phyloP scores from a whole-genome alignment of 2,113 vertebrate species.

The Sorex araneus region DNA sequence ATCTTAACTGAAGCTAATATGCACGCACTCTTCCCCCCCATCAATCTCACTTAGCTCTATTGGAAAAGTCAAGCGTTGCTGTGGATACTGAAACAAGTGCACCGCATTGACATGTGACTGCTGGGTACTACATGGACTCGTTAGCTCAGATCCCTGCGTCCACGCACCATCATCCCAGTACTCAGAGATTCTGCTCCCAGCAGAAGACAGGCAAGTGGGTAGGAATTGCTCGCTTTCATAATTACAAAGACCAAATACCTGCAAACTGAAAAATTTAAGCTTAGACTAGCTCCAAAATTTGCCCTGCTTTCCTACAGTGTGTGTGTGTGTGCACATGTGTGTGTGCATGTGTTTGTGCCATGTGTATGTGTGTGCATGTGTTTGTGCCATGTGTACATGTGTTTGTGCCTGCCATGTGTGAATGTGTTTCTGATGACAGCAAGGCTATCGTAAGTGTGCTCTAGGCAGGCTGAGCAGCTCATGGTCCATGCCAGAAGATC shows the following conservation, averaged over 20 bases:
- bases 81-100: not conserved
- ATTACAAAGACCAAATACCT: not conserved
- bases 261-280: not conserved
- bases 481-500: not conserved
- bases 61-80: not conserved
- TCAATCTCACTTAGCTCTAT: not conserved
- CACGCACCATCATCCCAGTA: not conserved
- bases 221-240: not conserved
- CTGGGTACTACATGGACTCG: not conserved
- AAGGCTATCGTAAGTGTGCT: fast-evolving
- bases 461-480: not conserved
- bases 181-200: not conserved
- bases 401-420: no score
- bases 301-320: not conserved
- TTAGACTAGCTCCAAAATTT: not conserved
- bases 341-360: no score
- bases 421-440: fast-evolving
- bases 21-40: not conserved
- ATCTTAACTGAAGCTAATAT: not conserved
- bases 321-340: no score
- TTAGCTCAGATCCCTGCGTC: not conserved
- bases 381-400: no score
- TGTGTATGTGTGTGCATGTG: no score
- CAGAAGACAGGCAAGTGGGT: not conserved
- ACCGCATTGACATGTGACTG: not conserved